Conservation (phyloP, 30 jellyfish, hydroid and myxozoan species). For the Clytia hemisphaerica region DNA sequence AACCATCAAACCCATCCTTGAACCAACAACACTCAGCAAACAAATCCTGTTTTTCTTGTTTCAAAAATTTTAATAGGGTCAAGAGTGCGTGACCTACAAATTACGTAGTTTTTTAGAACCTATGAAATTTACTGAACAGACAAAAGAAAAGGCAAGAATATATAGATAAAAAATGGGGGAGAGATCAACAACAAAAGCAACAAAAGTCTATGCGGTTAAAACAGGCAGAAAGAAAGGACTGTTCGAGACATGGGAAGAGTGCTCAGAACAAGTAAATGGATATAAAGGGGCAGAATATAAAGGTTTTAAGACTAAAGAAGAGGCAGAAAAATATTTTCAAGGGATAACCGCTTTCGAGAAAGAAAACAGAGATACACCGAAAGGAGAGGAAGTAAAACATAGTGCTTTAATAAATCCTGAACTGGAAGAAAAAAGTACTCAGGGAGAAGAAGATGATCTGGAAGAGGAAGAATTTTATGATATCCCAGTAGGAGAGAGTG, state of each 20-base stretch:
- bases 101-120: no score
- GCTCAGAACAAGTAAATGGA: slow-evolving; percentile 1
- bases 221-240: background rate
- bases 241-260: slow-evolving; percentile 4
- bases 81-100: no score
- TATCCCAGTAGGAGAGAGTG: background rate
- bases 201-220: background rate
- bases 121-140: no score
- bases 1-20: no score
- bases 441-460: background rate
- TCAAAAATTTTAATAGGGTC: no score
- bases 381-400: no score
- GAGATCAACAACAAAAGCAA: background rate
- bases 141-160: no score
- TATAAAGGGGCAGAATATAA: background rate
- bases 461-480: background rate
- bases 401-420: no score
- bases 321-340: background rate
- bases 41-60: no score
- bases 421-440: background rate
- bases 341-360: background rate
- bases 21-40: no score
- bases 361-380: background rate
- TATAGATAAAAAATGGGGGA: no score
- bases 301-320: slow-evolving; percentile 12